Evolutionary conservation across 2,113 vertebrate genomes (phyloP).

Genomic region (Tragelaphus imberbis): DNA sequence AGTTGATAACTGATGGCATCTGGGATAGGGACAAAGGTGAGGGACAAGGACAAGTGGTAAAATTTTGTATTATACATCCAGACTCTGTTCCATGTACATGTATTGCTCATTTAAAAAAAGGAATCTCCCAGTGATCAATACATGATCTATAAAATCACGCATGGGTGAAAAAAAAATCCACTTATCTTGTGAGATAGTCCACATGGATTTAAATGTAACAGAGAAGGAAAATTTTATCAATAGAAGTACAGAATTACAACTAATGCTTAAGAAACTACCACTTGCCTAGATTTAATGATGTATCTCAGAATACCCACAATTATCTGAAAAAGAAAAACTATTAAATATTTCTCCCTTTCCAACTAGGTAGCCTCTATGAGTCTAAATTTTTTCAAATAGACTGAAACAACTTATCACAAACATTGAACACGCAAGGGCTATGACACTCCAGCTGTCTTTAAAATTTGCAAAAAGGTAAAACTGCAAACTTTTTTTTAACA

Average conservation of each 20-base stretch:
- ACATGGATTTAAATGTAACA: neutral
- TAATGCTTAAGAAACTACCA: neutral
- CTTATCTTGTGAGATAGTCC: neutral
- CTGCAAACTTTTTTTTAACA: neutral
- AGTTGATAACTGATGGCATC: neutral
- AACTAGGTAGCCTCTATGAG: too few relatives aligned
- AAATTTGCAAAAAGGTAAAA: neutral
- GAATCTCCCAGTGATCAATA: neutral
- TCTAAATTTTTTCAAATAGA: neutral
- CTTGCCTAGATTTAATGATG: neutral
- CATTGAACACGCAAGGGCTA: neutral
- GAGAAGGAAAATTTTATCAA: neutral
- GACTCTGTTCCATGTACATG: neutral
- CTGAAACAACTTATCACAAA: neutral
- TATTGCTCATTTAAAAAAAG: neutral
- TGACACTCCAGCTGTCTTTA: neutral
- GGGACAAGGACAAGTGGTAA: neutral
- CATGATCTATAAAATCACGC: neutral
- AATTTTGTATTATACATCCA: neutral
- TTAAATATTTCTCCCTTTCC: neutral
- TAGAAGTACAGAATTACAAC: neutral
- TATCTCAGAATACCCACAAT: neutral
- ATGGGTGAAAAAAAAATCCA: neutral
- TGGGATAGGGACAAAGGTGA: neutral
- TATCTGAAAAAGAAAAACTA: neutral